Percentiles rank a stretch among this genome's conserved stretches.
These are phyloP conservation scores for Omphaloscelis lunosa DNA, from an alignment of 2,888 invertebrate genomes.

Conservation along the genomic window DNA sequence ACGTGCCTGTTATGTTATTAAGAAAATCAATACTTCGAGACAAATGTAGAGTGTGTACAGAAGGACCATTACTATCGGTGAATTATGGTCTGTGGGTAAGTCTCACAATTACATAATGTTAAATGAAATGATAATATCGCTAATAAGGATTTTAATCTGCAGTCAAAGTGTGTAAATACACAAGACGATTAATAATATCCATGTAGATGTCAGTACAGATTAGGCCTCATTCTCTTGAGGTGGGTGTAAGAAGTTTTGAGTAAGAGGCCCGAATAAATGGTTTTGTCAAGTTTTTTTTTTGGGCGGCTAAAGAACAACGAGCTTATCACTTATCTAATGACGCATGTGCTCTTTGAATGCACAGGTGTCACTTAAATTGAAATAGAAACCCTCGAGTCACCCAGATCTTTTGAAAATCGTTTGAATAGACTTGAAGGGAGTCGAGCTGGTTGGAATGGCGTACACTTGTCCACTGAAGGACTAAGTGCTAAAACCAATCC, in stretches of 20 bases:
- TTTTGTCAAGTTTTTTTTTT: neutral
- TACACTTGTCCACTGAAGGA: too few species aligned
- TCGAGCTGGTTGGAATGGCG: too few species aligned
- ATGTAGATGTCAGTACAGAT: neutral
- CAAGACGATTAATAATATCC: neutral
- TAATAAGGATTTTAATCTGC: neutral
- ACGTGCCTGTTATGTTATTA: constrained; percentile 27
- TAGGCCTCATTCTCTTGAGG: neutral
- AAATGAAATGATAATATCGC: neutral
- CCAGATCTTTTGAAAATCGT: too few species aligned
- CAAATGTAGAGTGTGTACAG: neutral
- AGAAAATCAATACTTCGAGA: constrained; percentile 31
- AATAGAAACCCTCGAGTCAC: too few species aligned
- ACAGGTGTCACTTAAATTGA: too few species aligned
- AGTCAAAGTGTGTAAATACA: neutral
- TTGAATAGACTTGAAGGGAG: too few species aligned
- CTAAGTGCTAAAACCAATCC: too few species aligned
- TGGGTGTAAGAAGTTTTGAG: too few species aligned
- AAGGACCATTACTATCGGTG: neutral
- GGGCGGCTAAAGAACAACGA: neutral
- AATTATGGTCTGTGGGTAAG: neutral
- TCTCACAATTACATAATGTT: neutral
- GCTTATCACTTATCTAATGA: too few species aligned
- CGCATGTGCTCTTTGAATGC: too few species aligned
- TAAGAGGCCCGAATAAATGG: neutral